Percentiles rank a stretch among this genome's conserved stretches.
Conservation (phyloP, 1,140 invertebrate species). For the Heliothis virescens region DNA sequence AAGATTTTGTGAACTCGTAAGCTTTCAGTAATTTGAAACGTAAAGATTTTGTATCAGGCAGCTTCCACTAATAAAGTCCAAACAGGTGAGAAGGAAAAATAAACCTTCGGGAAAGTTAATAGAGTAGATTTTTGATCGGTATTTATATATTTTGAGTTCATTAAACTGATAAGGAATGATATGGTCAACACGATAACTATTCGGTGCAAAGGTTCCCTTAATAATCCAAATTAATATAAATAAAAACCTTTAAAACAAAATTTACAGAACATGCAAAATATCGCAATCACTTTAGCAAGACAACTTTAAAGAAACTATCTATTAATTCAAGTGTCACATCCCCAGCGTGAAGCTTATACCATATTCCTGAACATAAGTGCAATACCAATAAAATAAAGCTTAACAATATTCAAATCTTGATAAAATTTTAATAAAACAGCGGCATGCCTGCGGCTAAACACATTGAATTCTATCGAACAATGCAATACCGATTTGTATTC, state of each 20-base stretch:
- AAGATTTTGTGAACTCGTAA: slow-evolving; percentile 40
- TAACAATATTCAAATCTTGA: slow-evolving; percentile 16
- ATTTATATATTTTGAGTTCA: too few relatives aligned
- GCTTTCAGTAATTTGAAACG: slow-evolving; percentile 52
- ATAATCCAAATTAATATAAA: too few relatives aligned
- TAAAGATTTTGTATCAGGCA: slow-evolving; percentile 28
- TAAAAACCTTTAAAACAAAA: too few relatives aligned
- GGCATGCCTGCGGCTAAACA: slow-evolving; percentile 1
- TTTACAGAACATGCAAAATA: too few relatives aligned
- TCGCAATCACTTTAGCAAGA: too few relatives aligned
- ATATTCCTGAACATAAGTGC: neutral
- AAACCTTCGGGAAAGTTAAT: neutral
- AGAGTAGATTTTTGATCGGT: neutral
- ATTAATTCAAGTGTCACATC: neutral
- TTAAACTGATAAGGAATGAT: too few relatives aligned
- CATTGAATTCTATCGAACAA: slow-evolving; percentile 40
- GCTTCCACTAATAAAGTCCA: neutral
- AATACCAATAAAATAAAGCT: slow-evolving; percentile 26
- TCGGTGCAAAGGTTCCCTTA: too few relatives aligned
- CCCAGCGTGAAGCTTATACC: neutral
- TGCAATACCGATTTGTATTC: slow-evolving; percentile 39
- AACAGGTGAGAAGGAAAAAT: neutral
- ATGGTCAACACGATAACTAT: too few relatives aligned
- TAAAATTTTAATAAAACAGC: slow-evolving; percentile 32
- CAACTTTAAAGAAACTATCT: too few relatives aligned